Base-by-base conservation (phyloP, 2,113 vertebrate genomes). In the Amphiprion percula region DNA sequence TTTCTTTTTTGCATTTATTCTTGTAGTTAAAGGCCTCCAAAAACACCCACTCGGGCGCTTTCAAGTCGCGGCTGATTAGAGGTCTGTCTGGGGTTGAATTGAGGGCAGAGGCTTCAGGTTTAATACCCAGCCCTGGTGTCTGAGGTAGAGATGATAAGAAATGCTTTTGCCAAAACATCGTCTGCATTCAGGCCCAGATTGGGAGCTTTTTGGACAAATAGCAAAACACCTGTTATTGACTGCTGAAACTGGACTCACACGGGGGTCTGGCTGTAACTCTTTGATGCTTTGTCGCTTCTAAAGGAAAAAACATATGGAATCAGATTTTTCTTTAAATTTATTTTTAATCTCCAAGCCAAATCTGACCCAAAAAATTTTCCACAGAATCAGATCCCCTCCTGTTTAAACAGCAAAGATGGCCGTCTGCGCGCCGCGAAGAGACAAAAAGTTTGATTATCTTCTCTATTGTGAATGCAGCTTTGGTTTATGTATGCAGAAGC, bases 401-500 rank as follows among this genome's bases (percentile, higher is more conserved):
- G 77, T 86, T 90, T 74, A 71, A 86, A 76, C 59, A 80, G 80
- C 78, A 76, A 52, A 74, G 60, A 74, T 16, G 21, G 59, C 68
- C 54, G 70, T 76, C 82, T 77, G 78, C 41, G 60, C 47, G 54
- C 68, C 58, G 11, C 64, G 49, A 37, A 63, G 28, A 86, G 56
- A 84, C 86, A 58, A 59, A 33, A 62, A 71, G 21, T 84, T 74
- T 83, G 63, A 83, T 81, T 74, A 80, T 80, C 74, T 78, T 64
- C 60, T 72, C 68, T 58, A 52, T 73, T 84, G 80, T 82, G 75
- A 67, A 82, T 55, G 66, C 66, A 73, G 85, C 75, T 77, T 79
- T 77, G 17, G 71, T 86, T 80, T 79, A 71, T 87, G 80, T 79
- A 71, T 79, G 76, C 83, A 84, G 84, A 88, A 75, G 86, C 79